These are phyloP conservation scores for Kryptolebias ocellatus DNA, from an alignment of 2,797 vertebrate genomes.

Conservation along the genomic window DNA sequence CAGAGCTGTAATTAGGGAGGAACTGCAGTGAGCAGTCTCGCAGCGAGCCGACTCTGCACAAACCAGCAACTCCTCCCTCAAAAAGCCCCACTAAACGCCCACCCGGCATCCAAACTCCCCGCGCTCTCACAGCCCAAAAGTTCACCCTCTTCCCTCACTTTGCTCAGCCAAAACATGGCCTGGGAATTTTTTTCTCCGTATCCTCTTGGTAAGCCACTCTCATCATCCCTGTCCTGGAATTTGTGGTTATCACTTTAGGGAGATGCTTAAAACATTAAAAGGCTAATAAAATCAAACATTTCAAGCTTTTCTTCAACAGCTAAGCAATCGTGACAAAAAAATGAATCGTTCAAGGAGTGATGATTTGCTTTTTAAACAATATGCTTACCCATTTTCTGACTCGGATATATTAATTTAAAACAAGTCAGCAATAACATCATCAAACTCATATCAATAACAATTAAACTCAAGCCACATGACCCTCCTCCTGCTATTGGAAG, in stretches of 20 bases:
- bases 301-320: not conserved
- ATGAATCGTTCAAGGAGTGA: not conserved
- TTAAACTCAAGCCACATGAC: no score
- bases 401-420: not conserved
- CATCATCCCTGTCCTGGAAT: not conserved
- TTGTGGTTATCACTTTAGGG: conserved; percentile 1
- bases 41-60: conserved; percentile 63
- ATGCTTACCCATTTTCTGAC: not conserved
- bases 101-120: conserved; percentile 54
- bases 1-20: conserved; percentile 76
- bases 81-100: conserved; percentile 69
- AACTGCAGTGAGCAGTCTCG: conserved; percentile 62
- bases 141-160: conserved; percentile 52
- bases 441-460: not conserved
- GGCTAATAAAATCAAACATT: not conserved
- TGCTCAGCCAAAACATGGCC: conserved; percentile 51
- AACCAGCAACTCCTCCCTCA: conserved; percentile 73
- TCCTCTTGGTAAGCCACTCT: conserved; percentile 17
- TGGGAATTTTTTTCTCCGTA: conserved; percentile 64
- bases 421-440: not conserved
- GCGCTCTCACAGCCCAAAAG: conserved; percentile 60
- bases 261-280: not conserved
- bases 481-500: not conserved
- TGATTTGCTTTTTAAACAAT: not conserved
- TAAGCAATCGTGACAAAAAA: not conserved